Percentiles rank a stretch among this genome's conserved stretches.
phyloP scores from a whole-genome alignment of 2,888 invertebrate genomes.

The Flexamia atlantica region DNA sequence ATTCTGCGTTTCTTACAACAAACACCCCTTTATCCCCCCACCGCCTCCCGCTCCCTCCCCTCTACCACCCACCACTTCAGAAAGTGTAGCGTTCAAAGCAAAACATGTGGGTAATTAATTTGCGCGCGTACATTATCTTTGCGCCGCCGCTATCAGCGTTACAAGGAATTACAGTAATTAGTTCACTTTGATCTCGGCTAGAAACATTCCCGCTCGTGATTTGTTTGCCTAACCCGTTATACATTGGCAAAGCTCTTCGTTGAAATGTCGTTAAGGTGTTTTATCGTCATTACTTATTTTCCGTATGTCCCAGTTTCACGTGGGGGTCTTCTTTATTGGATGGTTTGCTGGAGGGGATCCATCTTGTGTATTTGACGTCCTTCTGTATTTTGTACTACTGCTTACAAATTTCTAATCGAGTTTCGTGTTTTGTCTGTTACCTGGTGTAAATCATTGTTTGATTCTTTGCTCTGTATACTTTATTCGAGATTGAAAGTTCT shows the following conservation, averaged over 20 bases:
- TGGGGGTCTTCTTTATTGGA: neutral
- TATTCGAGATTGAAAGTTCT: too few species aligned
- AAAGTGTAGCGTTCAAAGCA: slow-evolving; percentile 53
- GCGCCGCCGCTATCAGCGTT: slow-evolving; percentile 23
- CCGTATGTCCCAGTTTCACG: neutral
- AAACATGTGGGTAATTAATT: slow-evolving; percentile 55
- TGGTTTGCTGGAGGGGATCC: too few species aligned
- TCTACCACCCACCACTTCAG: neutral
- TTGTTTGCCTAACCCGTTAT: slow-evolving; percentile 19
- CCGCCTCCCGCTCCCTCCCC: neutral
- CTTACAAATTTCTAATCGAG: too few species aligned
- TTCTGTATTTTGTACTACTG: too few species aligned
- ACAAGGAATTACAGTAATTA: slow-evolving; percentile 49
- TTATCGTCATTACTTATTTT: neutral
- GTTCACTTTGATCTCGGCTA: slow-evolving; percentile 27
- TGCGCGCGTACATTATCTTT: slow-evolving; percentile 46
- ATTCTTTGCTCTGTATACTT: too few species aligned
- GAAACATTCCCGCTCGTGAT: neutral
- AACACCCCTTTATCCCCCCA: neutral
- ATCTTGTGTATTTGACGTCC: too few species aligned
- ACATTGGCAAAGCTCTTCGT: neutral
- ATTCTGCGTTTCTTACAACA: neutral
- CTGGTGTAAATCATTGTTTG: too few species aligned
- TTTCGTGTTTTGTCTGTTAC: too few species aligned
- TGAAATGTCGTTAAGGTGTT: neutral